Evolutionary conservation across 2,113 vertebrate genomes (phyloP).

Genomic region (Rostratula benghalensis): DNA sequence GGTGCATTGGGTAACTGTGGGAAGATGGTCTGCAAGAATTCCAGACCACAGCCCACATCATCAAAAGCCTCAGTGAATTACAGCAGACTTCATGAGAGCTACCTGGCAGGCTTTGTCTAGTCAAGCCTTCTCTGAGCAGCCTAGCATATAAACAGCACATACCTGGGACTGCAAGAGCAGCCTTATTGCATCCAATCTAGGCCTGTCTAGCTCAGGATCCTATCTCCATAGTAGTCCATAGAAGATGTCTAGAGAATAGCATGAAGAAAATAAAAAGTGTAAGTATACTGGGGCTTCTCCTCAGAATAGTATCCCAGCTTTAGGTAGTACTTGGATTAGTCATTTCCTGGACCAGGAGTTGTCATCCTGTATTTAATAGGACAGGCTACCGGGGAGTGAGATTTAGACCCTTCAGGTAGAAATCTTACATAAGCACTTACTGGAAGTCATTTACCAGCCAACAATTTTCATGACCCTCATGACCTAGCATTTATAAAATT

Average conservation of each 20-base stretch:
- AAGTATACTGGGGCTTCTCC: neutral
- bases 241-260: neutral
- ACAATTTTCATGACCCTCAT: neutral
- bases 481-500: neutral
- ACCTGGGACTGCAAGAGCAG: no score
- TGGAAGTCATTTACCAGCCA: neutral
- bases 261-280: neutral
- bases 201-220: neutral
- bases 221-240: neutral
- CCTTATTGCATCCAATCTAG: accelerated
- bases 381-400: neutral
- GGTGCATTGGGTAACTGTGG: neutral
- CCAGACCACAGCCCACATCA: neutral
- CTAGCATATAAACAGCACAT: neutral
- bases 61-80: neutral
- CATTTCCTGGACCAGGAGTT: neutral
- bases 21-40: neutral
- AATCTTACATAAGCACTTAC: neutral
- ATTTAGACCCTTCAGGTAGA: neutral
- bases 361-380: neutral
- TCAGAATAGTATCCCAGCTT: neutral
- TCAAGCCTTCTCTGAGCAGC: neutral
- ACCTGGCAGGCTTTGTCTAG: neutral
- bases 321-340: neutral
- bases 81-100: neutral